A percentile compares a stretch with the other conserved stretches of the same genome.
These are phyloP conservation scores for Planococcus citri DNA, from an alignment of 1,140 invertebrate genomes.

Conservation along the genomic window DNA sequence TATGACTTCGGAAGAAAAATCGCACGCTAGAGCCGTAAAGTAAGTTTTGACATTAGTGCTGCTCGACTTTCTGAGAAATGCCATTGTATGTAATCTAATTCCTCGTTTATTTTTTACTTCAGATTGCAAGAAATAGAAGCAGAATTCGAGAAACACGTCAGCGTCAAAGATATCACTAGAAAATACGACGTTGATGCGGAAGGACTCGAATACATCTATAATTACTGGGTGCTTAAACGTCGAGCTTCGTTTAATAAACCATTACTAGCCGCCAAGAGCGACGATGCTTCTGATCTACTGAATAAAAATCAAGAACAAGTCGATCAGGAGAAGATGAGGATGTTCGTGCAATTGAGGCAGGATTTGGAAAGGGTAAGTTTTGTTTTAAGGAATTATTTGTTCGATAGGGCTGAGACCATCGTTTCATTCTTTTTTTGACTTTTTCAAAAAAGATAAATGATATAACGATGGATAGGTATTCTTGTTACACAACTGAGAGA, in stretches of 20 bases:
- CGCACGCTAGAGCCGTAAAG: constrained; percentile 66
- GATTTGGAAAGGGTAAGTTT: constrained; percentile 71
- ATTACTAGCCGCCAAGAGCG: constrained; percentile 68
- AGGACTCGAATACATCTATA: constrained; percentile 69
- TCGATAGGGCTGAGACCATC: too few relatives aligned
- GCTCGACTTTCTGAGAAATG: not conserved
- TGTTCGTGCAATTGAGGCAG: constrained; percentile 88
- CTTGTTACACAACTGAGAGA: too few relatives aligned
- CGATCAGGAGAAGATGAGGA: constrained; percentile 86
- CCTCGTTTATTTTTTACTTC: too few relatives aligned
- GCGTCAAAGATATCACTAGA: constrained; percentile 55
- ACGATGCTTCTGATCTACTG: constrained; percentile 48
- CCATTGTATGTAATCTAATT: too few relatives aligned
- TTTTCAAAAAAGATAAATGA: too few relatives aligned
- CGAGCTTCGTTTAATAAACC: constrained; percentile 73
- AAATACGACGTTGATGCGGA: constrained; percentile 68
- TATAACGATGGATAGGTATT: too few relatives aligned
- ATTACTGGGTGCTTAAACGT: constrained; percentile 92
- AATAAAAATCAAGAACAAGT: constrained; percentile 59
- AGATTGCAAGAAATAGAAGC: constrained; percentile 83
- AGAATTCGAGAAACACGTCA: constrained; percentile 85
- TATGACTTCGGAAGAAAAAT: constrained; percentile 81
- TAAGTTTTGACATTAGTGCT: constrained; percentile 31
- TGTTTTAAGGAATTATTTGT: too few relatives aligned
- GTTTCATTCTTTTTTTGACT: not conserved